phyloP scores from a whole-genome alignment of 92 coral and sea anemone genomes.

The Virgularia gustaviana region DNA sequence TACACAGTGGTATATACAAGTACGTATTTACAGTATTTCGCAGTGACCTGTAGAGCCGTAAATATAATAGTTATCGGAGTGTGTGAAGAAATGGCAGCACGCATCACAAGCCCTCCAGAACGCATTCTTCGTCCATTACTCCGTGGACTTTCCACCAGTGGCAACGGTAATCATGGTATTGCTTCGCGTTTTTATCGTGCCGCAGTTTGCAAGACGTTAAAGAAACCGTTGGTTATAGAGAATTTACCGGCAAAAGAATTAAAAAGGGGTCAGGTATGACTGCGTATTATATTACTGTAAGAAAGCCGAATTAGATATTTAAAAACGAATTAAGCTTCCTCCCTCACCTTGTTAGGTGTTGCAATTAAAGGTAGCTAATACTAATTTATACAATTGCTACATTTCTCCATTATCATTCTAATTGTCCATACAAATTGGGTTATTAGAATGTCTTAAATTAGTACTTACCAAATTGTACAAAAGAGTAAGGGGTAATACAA shows the following conservation, averaged over 20 bases:
- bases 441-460: no score
- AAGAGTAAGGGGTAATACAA: no score
- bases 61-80: no score
- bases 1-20: no score
- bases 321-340: no score
- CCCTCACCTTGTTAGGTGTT: no score
- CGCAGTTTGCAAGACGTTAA: slow-evolving; percentile 78
- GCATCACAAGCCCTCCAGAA: slow-evolving; percentile 65
- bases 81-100: slow-evolving; percentile 9
- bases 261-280: slow-evolving; percentile 59
- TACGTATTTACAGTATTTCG: no score
- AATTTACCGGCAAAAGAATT: slow-evolving; percentile 61
- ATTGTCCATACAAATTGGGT: no score
- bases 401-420: no score
- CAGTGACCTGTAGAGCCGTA: no score
- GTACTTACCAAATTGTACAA: no score
- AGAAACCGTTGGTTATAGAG: slow-evolving; percentile 71
- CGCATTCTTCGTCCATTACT: slow-evolving; percentile 73
- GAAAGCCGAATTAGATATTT: background rate
- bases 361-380: no score
- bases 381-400: background rate
- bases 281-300: background rate
- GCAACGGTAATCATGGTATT: background rate
- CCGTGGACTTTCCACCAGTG: slow-evolving; percentile 56
- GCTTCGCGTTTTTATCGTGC: slow-evolving; percentile 73